Evolutionary conservation across 2,113 vertebrate species (phyloP).

Genomic region (Asarcornis scutulata): DNA sequence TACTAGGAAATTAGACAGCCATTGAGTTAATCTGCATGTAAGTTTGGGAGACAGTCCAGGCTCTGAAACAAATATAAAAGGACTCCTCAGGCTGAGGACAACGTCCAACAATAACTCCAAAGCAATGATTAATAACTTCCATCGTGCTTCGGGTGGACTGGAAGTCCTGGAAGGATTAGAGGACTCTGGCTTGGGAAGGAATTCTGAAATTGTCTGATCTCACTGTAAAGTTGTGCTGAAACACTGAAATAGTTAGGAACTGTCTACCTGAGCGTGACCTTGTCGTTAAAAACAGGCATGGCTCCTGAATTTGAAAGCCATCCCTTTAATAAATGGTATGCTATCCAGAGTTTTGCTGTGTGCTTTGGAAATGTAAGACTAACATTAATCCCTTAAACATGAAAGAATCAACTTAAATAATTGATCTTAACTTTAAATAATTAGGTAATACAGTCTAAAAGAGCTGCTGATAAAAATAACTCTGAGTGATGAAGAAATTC

Average conservation of each 20-base stretch:
- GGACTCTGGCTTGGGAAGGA: background rate
- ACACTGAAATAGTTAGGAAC: background rate
- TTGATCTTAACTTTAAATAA: background rate
- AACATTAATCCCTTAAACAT: background rate
- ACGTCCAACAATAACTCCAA: background rate
- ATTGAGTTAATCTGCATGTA: background rate
- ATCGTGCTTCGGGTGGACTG: accelerated
- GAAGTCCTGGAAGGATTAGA: background rate
- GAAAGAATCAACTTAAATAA: background rate
- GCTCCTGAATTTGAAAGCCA: background rate
- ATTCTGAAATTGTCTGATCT: background rate
- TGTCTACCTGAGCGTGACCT: accelerated
- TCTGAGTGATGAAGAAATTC: background rate
- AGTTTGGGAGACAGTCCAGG: background rate
- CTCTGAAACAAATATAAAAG: background rate
- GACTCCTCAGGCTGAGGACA: background rate
- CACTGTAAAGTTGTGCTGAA: background rate
- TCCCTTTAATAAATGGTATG: background rate
- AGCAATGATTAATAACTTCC: background rate
- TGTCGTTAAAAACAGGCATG: background rate
- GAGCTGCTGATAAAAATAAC: background rate
- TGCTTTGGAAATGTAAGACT: background rate
- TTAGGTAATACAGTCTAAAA: background rate
- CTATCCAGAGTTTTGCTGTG: background rate
- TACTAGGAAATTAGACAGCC: background rate